Evolutionary conservation across 2,888 invertebrate genomes (phyloP).

Genomic region (Cantharis lateralis): DNA sequence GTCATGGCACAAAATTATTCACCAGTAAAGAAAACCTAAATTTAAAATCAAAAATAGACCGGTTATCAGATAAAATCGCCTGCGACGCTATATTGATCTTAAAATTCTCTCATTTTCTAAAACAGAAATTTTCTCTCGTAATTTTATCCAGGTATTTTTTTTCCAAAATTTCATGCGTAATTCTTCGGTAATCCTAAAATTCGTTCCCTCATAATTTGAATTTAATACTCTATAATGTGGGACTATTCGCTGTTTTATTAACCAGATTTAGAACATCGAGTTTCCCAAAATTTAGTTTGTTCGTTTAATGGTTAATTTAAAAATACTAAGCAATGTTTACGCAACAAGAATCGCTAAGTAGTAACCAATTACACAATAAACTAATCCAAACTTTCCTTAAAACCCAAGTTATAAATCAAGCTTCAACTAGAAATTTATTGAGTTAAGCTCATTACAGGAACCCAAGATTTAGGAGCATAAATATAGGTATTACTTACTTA

Average conservation of each 20-base stretch:
- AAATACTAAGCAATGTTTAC: background rate
- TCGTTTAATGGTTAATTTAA: background rate
- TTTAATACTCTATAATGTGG: background rate
- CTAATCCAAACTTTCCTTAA: slow-evolving; percentile 28
- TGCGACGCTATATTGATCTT: too few relatives aligned
- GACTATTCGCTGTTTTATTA: background rate
- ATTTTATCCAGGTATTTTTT: background rate
- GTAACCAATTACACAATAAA: slow-evolving; percentile 27
- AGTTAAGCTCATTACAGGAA: slow-evolving; percentile 28
- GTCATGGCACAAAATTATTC: too few relatives aligned
- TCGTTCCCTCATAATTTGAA: background rate
- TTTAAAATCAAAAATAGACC: too few relatives aligned
- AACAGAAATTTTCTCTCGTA: too few relatives aligned
- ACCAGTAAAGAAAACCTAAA: too few relatives aligned
- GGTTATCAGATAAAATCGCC: background rate
- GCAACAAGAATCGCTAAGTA: slow-evolving; percentile 5
- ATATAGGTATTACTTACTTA: slow-evolving; percentile 26
- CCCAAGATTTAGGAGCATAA: slow-evolving; percentile 23
- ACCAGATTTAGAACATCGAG: background rate
- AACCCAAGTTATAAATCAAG: slow-evolving; percentile 24
- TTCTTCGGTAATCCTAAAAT: background rate
- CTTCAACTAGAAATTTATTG: slow-evolving; percentile 30
- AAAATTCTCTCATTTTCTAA: too few relatives aligned
- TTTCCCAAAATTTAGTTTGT: background rate
- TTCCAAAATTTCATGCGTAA: background rate